phyloP scores from a whole-genome alignment of 1,140 invertebrate species.

The Paraescarpia echinospica region DNA sequence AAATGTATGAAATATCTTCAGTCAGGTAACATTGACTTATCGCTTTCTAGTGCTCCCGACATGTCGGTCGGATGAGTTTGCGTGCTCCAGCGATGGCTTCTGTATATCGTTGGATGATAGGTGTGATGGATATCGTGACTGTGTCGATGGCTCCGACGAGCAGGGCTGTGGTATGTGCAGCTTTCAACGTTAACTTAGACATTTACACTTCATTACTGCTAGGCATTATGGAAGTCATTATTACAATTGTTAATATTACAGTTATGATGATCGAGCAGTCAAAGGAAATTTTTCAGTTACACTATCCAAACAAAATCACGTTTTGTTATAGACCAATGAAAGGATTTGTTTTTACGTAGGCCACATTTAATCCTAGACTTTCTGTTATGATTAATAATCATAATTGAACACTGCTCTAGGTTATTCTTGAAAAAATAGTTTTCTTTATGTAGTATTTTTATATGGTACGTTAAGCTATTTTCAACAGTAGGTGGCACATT shows the following conservation, averaged over 20 bases:
- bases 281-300: too few relatives aligned
- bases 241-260: too few relatives aligned
- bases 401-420: not conserved
- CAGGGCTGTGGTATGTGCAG: constrained; percentile 71
- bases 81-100: not conserved
- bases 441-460: not conserved
- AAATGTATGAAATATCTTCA: not conserved
- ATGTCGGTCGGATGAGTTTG: not conserved
- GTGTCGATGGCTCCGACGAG: constrained; percentile 83
- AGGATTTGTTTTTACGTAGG: not conserved
- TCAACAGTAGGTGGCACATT: not conserved
- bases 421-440: not conserved
- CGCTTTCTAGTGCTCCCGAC: not conserved
- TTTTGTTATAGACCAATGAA: too few relatives aligned
- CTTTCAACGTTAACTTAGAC: not conserved
- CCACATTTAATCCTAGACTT: not conserved
- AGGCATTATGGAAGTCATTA: too few relatives aligned
- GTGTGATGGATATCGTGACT: constrained; percentile 84
- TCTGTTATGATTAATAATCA: not conserved
- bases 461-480: not conserved
- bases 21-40: not conserved
- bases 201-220: not conserved
- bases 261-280: too few relatives aligned
- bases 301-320: too few relatives aligned
- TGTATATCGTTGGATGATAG: constrained; percentile 66